phyloP scores from a whole-genome alignment of 2,888 invertebrate species.

The Phoenoteleia sp. region DNA sequence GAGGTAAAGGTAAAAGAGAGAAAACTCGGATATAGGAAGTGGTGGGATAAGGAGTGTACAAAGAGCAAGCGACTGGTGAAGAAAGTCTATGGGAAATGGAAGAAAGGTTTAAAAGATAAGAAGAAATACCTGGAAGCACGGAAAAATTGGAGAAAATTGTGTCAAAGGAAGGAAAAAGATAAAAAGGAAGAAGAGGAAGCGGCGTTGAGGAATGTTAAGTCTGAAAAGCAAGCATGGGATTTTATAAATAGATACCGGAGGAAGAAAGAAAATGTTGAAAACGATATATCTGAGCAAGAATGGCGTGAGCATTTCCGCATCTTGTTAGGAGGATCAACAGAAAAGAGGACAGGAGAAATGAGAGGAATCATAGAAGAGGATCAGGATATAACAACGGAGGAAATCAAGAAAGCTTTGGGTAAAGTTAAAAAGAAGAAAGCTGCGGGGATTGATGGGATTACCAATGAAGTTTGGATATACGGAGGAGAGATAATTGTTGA shows the following conservation, averaged over 20 bases:
- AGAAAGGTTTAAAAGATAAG: not conserved
- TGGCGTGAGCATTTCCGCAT: not conserved
- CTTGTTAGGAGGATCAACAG: too few relatives aligned
- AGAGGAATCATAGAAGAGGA: not conserved
- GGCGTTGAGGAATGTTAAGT: not conserved
- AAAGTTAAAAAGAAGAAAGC: slow-evolving; percentile 50
- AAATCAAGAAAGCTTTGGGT: slow-evolving; percentile 1
- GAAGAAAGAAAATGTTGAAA: not conserved
- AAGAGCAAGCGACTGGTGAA: not conserved
- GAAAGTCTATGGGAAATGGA: not conserved
- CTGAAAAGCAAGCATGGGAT: not conserved
- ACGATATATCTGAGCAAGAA: not conserved
- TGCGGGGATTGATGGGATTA: slow-evolving; percentile 44
- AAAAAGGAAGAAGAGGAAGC: slow-evolving; percentile 1
- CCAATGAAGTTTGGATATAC: slow-evolving; percentile 56
- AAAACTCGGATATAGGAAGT: not conserved
- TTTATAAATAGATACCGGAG: slow-evolving; percentile 4
- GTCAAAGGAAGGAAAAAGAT: not conserved
- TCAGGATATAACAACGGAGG: not conserved
- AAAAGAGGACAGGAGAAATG: too few relatives aligned
- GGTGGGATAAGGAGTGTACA: not conserved
- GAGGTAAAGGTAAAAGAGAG: not conserved
- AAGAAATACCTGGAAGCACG: not conserved
- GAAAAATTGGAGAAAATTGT: not conserved
- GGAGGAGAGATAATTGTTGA: slow-evolving; percentile 6